Percentiles rank a stretch among this genome's conserved stretches.
phyloP scores from a whole-genome alignment of 35 echinoderm and acorn worm genomes.

The Lytechinus variegatus region DNA sequence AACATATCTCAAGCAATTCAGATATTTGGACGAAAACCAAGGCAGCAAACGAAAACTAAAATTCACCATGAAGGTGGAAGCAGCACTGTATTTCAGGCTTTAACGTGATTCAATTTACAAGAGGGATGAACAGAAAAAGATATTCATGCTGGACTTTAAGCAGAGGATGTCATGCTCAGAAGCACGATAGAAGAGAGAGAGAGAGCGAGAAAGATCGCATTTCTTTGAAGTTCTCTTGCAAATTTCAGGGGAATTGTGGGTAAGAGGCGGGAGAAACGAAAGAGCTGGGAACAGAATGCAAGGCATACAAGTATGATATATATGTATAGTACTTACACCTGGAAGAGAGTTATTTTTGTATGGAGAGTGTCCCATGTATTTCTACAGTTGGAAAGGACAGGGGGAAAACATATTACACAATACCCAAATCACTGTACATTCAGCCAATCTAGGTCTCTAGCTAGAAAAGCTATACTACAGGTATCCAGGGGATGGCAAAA shows the following conservation, averaged over 20 bases:
- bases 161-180: not conserved
- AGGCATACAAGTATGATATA: constrained; percentile 42
- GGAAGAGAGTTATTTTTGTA: constrained; percentile 61
- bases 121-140: not conserved
- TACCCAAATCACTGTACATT: not conserved
- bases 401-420: not conserved
- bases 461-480: not conserved
- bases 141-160: constrained; percentile 1
- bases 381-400: constrained; percentile 60
- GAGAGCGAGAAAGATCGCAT: not conserved
- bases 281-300: constrained; percentile 32
- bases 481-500: not conserved
- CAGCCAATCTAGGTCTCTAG: not conserved
- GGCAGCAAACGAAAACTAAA: not conserved
- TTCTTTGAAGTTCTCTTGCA: not conserved
- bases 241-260: not conserved
- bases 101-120: not conserved
- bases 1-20: not conserved
- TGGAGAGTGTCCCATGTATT: constrained; percentile 62
- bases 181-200: not conserved
- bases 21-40: not conserved
- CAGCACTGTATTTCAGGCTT: not conserved
- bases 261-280: not conserved
- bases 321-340: constrained; percentile 66
- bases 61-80: not conserved